Conservation (phyloP, 2,888 invertebrate species). For the Gymnosoma rotundatum region DNA sequence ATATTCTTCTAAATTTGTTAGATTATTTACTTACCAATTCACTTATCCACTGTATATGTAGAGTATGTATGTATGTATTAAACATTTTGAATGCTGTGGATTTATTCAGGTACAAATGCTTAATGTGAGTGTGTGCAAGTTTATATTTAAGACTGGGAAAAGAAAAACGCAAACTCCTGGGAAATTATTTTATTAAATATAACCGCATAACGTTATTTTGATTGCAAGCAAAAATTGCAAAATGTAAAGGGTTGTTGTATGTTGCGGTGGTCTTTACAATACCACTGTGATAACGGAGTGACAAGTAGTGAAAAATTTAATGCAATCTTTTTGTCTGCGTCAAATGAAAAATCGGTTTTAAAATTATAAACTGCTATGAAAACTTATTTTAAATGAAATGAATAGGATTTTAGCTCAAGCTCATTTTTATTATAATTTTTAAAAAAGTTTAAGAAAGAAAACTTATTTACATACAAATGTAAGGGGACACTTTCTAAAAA, state of each 20-base stretch:
- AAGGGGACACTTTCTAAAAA: too few relatives aligned
- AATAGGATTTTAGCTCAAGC: too few relatives aligned
- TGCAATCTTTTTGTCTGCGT: too few relatives aligned
- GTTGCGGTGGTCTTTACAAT: not conserved
- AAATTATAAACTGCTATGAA: too few relatives aligned
- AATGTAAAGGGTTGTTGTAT: constrained; percentile 22
- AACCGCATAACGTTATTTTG: constrained; percentile 72
- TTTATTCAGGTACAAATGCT: constrained; percentile 33
- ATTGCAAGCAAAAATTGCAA: constrained; percentile 70
- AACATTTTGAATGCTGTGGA: constrained; percentile 39
- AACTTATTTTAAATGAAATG: too few relatives aligned
- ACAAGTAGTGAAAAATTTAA: not conserved
- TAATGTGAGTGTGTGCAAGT: not conserved
- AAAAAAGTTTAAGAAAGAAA: too few relatives aligned
- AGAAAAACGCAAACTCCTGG: constrained; percentile 70
- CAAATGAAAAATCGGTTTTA: too few relatives aligned
- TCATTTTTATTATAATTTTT: too few relatives aligned
- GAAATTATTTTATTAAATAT: constrained; percentile 75
- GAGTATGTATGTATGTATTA: not conserved
- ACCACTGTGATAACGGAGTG: not conserved
- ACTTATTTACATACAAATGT: too few relatives aligned
- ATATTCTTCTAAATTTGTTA: not conserved
- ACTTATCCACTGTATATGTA: constrained; percentile 27
- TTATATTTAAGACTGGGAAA: constrained; percentile 44
- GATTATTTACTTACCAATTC: constrained; percentile 2